These are phyloP conservation scores for Acheta domesticus DNA, from an alignment of 2,888 invertebrate species.

Conservation along the genomic window DNA sequence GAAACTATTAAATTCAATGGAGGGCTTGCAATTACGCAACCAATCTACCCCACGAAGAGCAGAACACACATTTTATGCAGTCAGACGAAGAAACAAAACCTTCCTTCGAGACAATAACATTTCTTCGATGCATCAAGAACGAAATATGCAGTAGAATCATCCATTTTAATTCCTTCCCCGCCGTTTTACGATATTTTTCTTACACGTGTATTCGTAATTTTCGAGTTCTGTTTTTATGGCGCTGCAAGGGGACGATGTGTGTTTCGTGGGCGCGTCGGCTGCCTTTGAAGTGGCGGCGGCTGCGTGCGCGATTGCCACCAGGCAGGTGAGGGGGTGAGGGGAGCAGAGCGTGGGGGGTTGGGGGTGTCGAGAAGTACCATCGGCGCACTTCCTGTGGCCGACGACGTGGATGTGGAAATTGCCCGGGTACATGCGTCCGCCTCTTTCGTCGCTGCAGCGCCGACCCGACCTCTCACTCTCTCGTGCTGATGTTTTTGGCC, in stretches of 20 bases:
- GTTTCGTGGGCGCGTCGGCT: not conserved
- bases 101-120: too few relatives aligned
- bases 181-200: not conserved
- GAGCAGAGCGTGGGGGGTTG: not conserved
- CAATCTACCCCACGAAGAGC: too few relatives aligned
- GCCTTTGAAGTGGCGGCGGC: not conserved
- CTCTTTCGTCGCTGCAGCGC: not conserved
- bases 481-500: too few relatives aligned
- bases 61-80: too few relatives aligned
- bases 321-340: not conserved
- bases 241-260: not conserved
- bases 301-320: not conserved
- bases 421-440: not conserved
- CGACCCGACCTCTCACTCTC: too few relatives aligned
- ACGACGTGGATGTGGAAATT: not conserved
- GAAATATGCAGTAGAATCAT: not conserved
- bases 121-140: too few relatives aligned
- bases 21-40: too few relatives aligned
- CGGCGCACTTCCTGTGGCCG: not conserved
- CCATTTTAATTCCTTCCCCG: not conserved
- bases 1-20: too few relatives aligned
- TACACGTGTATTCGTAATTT: not conserved
- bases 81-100: too few relatives aligned
- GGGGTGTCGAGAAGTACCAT: not conserved
- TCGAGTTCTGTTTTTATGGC: not conserved